A percentile compares a stretch with the other conserved stretches of the same genome.
These are phyloP conservation scores for Armadillidium nasatum DNA, from an alignment of 1,140 invertebrate genomes.

Conservation along the genomic window DNA sequence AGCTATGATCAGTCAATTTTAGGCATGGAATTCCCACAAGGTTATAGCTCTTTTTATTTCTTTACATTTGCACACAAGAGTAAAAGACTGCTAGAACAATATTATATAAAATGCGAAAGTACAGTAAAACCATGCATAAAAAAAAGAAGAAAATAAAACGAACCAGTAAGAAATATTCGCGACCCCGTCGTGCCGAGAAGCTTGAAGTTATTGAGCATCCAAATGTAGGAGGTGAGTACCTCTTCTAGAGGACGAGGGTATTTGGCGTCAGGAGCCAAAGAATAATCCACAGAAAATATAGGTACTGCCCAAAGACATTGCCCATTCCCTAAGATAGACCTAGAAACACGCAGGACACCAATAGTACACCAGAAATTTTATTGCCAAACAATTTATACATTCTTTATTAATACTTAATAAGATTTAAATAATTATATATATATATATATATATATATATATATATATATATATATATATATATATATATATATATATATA, in stretches of 20 bases:
- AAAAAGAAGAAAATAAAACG: too few species aligned
- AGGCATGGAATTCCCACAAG: background rate
- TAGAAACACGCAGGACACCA: too few species aligned
- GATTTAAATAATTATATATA: too few species aligned
- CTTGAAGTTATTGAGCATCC: slow-evolving; percentile 68
- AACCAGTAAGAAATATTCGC: slow-evolving; percentile 56
- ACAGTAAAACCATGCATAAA: too few species aligned
- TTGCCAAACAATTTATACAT: too few species aligned
- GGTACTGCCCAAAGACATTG: slow-evolving; percentile 74
- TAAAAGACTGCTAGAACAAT: background rate
- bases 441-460: too few species aligned
- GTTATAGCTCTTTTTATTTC: background rate
- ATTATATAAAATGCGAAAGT: too few species aligned
- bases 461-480: too few species aligned
- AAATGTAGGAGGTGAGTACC: slow-evolving; percentile 88
- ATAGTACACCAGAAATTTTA: too few species aligned
- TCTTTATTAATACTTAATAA: background rate
- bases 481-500: too few species aligned
- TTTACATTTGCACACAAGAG: background rate
- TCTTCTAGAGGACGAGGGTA: slow-evolving; percentile 76
- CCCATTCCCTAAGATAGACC: slow-evolving; percentile 87
- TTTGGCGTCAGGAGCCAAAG: slow-evolving; percentile 75
- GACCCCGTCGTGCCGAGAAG: slow-evolving; percentile 68
- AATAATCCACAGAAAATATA: slow-evolving; percentile 93
- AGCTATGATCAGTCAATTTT: too few species aligned